Conservation (phyloP, 2,888 invertebrate species). For the Eilema griseolum region DNA sequence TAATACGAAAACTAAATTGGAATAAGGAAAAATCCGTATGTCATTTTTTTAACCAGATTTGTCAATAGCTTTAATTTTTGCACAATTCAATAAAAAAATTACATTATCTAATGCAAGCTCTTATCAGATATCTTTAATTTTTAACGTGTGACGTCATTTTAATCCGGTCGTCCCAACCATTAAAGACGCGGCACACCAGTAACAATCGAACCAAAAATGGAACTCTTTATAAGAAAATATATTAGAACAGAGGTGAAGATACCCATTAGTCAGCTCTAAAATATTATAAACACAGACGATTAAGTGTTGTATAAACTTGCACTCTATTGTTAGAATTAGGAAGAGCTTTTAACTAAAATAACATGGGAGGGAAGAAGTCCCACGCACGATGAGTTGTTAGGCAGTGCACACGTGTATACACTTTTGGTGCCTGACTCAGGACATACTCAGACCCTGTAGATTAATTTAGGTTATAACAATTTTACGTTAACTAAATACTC, state of each 20-base stretch:
- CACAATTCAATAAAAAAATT: no score
- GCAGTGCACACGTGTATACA: neutral
- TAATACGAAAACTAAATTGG: no score
- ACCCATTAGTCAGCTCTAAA: conserved; percentile 33
- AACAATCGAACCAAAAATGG: conserved; percentile 4
- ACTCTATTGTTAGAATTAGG: conserved; percentile 53
- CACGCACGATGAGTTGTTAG: conserved; percentile 18
- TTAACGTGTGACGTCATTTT: no score
- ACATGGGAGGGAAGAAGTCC: conserved; percentile 54
- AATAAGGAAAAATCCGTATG: no score
- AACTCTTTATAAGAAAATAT: neutral
- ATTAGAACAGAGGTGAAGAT: conserved; percentile 38
- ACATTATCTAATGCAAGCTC: no score
- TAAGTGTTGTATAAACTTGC: conserved; percentile 38
- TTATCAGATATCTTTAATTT: no score
- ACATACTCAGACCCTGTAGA: neutral
- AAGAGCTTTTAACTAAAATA: conserved; percentile 64
- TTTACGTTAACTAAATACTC: no score
- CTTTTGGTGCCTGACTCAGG: neutral
- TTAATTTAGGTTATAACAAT: neutral
- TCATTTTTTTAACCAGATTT: no score
- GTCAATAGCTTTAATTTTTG: no score
- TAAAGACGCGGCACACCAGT: neutral
- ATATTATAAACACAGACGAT: conserved; percentile 17
- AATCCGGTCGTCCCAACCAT: no score